Base-by-base conservation (phyloP, 1,140 invertebrate genomes). In the Drosophila tristis region DNA sequence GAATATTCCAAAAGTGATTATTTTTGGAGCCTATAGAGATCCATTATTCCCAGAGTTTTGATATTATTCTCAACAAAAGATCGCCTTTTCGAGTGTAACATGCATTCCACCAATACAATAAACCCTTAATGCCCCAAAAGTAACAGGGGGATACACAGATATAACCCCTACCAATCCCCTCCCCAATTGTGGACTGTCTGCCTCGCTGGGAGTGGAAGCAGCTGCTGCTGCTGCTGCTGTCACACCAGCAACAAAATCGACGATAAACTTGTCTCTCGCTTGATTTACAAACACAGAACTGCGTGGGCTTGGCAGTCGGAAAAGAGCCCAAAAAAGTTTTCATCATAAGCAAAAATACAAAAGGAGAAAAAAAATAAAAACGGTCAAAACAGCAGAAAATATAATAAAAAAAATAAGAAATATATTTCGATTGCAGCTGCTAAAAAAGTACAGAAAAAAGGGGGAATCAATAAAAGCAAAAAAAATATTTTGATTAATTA, bases 211-310 rank as follows among this genome's bases (percentile, higher is more conserved):
- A 82, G 49, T 74, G 44, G 60, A n/a, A 55, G 45, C 79, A 82
- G 79, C 79, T 82, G 79, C 3, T 9, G 31, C 20, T 16, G 31
- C 31, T 9, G 31, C 20, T 25, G 29, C 9, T 35, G 31, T 35
- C 31, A 35, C 31, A 35, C 76, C 79, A 78, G 53, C 74, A 49
- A 63, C 53, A 57, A 54, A 65, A 45, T 50, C 56, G 42, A 55
- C 42, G 80, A 82, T 81, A 81, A 81, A 65, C 60, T 82, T 62
- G 65, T 80, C 56, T 61, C 56, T 54, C 55, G 50, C 51, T 80
- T 80, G 79, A 81, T 81, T 81, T 81, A 82, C 74, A 74, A 74
- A 79, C 49, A 20, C n/a, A 2, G 7, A 39, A 29, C 35, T 13
- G 13, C 31, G 31, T 31, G 31, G 31, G 23, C 23, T 3, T 25